phyloP scores from a whole-genome alignment of 2,888 invertebrate genomes.

The Torymus aiolomorphi region DNA sequence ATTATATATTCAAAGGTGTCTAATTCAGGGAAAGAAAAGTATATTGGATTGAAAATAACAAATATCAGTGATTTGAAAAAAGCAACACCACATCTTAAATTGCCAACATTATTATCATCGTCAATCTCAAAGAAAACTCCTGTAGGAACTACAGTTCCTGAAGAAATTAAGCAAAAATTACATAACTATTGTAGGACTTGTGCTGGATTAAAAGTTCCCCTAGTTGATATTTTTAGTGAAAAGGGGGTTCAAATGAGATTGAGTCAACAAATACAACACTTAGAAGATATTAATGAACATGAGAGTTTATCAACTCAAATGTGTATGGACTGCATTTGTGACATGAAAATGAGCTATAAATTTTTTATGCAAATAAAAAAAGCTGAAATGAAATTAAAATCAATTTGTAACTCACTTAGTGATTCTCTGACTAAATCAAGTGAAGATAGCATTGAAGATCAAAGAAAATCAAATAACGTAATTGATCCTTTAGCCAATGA shows the following conservation, averaged over 20 bases:
- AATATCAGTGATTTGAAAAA: slow-evolving; percentile 72
- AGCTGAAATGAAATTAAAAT: slow-evolving; percentile 71
- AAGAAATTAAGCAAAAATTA: slow-evolving; percentile 64
- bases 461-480: neutral
- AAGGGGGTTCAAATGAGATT: slow-evolving; percentile 72
- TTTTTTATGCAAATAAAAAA: slow-evolving; percentile 75
- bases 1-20: slow-evolving; percentile 51
- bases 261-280: slow-evolving; percentile 71
- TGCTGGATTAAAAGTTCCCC: slow-evolving; percentile 71
- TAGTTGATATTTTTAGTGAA: slow-evolving; percentile 73
- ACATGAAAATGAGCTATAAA: slow-evolving; percentile 73
- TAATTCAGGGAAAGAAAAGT: slow-evolving; percentile 52
- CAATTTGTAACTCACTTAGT: slow-evolving; percentile 61
- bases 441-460: slow-evolving; percentile 1
- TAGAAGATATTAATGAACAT: slow-evolving; percentile 68
- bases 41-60: slow-evolving; percentile 64
- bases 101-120: slow-evolving; percentile 59
- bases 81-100: slow-evolving; percentile 69
- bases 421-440: slow-evolving; percentile 22
- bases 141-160: slow-evolving; percentile 41
- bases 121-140: slow-evolving; percentile 46
- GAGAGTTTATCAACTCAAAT: slow-evolving; percentile 72
- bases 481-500: no score
- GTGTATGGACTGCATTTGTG: slow-evolving; percentile 74
- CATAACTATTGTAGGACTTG: slow-evolving; percentile 73